These are phyloP conservation scores for Trachelus tabidus DNA, from an alignment of 2,888 invertebrate species.

Conservation along the genomic window DNA sequence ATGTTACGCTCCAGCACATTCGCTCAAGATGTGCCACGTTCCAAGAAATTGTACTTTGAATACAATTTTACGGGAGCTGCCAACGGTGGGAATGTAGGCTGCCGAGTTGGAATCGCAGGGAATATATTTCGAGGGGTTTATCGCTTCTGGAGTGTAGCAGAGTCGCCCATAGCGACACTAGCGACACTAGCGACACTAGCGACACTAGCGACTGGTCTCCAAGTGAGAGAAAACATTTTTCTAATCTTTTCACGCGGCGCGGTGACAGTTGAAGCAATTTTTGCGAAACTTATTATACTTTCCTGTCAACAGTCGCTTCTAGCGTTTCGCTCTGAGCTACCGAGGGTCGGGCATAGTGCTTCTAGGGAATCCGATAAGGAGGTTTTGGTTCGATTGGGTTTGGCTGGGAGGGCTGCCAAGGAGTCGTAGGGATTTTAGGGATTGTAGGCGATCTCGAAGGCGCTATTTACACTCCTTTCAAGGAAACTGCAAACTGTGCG, in stretches of 20 bases:
- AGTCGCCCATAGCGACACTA: neutral
- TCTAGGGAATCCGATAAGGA: neutral
- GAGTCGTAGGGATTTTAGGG: neutral
- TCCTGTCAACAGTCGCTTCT: slow-evolving; percentile 13
- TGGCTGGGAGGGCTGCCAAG: neutral
- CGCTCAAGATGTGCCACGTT: slow-evolving; percentile 21
- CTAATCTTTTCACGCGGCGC: slow-evolving; percentile 42
- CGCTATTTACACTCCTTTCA: too few species aligned
- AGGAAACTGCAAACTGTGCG: too few species aligned
- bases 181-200: neutral
- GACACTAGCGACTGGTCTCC: slow-evolving; percentile 10
- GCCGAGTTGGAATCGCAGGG: slow-evolving; percentile 18
- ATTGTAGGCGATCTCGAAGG: too few species aligned
- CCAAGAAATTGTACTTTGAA: slow-evolving; percentile 22
- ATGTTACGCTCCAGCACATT: slow-evolving; percentile 15
- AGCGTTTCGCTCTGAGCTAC: neutral
- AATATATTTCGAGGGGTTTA: slow-evolving; percentile 45
- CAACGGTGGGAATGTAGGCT: slow-evolving; percentile 1
- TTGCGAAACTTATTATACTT: slow-evolving; percentile 26
- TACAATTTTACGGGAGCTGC: slow-evolving; percentile 20
- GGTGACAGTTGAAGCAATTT: slow-evolving; percentile 24
- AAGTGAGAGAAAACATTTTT: slow-evolving; percentile 40
- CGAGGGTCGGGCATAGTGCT: neutral
- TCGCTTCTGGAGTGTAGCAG: slow-evolving; percentile 33
- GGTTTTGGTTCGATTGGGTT: neutral